Percentiles rank a stretch among this genome's conserved stretches.
phyloP scores from a whole-genome alignment of 1,140 invertebrate species.

The Laupala kohalensis region DNA sequence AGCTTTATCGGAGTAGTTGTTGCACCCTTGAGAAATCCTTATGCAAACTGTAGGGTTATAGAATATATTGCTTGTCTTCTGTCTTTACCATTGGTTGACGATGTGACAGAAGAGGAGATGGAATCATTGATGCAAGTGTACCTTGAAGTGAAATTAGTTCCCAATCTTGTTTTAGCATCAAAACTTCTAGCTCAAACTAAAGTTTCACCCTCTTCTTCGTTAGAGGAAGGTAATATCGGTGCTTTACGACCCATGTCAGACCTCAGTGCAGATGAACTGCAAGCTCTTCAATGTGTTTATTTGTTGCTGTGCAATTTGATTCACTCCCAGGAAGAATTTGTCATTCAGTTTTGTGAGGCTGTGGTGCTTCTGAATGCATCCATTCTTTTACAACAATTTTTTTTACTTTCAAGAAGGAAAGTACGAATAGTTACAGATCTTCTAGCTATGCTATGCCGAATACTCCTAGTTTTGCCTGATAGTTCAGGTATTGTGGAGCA shows the following conservation, averaged over 20 bases:
- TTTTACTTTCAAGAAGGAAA: conserved; percentile 43
- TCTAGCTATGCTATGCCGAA: conserved; percentile 54
- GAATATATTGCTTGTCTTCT: conserved; percentile 54
- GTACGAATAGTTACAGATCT: conserved; percentile 46
- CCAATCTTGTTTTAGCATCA: conserved; percentile 59
- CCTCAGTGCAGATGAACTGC: conserved; percentile 41
- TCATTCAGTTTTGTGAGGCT: conserved; percentile 64
- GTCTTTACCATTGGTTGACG: conserved; percentile 52
- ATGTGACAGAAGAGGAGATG: conserved; percentile 35
- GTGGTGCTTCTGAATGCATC: conserved; percentile 49
- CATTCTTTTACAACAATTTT: conserved; percentile 29
- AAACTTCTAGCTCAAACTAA: conserved; percentile 32
- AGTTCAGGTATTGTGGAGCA: conserved; percentile 59
- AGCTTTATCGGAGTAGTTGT: conserved; percentile 60
- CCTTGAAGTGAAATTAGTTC: conserved; percentile 56
- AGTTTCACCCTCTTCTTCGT: too few species aligned
- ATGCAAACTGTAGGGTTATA: conserved; percentile 44
- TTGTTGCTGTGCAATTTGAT: conserved; percentile 58
- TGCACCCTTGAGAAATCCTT: conserved; percentile 50
- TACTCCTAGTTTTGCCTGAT: conserved; percentile 58
- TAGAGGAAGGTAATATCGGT: background rate
- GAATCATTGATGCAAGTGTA: conserved; percentile 42
- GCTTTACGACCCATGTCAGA: conserved; percentile 25
- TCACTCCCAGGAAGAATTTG: conserved; percentile 50
- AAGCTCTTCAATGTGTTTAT: conserved; percentile 48